Evolutionary conservation across 1,140 invertebrate genomes (phyloP).

Genomic region (Mercenaria mercenaria): DNA sequence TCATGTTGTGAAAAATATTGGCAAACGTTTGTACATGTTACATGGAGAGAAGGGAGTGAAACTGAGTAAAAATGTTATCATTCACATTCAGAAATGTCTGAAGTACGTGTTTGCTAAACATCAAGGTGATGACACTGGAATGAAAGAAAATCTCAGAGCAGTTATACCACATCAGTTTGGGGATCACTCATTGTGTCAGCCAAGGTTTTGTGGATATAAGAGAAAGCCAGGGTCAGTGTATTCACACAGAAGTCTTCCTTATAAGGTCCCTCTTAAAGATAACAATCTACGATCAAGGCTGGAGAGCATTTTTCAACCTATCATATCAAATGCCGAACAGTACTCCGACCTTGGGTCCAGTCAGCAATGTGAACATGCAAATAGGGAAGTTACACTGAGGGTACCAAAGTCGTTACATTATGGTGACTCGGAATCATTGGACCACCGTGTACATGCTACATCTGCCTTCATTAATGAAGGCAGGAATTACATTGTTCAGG

Average conservation of each 20-base stretch:
- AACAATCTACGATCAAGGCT: background rate
- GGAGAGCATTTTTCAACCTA: background rate
- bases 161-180: constrained; percentile 64
- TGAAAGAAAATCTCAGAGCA: constrained; percentile 61
- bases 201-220: constrained; percentile 63
- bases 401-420: background rate
- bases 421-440: background rate
- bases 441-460: background rate
- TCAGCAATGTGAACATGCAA: constrained; percentile 20
- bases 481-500: background rate
- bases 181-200: constrained; percentile 25
- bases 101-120: constrained; percentile 66
- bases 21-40: constrained; percentile 38
- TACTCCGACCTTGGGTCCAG: background rate
- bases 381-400: background rate
- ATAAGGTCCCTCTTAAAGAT: background rate
- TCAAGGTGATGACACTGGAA: constrained; percentile 31
- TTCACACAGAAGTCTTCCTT: constrained; percentile 59
- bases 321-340: background rate
- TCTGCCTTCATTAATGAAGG: background rate
- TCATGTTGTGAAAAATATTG: constrained; percentile 61
- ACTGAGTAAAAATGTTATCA: constrained; percentile 31
- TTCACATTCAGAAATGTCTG: constrained; percentile 50
- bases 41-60: constrained; percentile 41
- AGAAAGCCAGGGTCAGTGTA: constrained; percentile 27